Evolutionary conservation across 2,113 vertebrate genomes (phyloP), one percentile per base, ranked within the genome.

Genomic region (Scomber japonicus): DNA sequence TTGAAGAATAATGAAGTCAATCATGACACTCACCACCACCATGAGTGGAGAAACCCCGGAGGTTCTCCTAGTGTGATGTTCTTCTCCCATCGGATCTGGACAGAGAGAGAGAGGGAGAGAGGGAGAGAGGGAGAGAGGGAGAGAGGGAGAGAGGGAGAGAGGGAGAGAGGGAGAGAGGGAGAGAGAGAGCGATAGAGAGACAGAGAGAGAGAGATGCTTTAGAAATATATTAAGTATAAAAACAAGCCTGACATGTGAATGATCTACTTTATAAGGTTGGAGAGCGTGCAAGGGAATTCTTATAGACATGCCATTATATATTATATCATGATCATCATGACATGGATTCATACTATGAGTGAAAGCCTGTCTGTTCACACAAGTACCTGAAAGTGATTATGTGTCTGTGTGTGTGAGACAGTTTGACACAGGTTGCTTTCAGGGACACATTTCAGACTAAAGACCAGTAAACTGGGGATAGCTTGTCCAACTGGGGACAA

Each of bases 1-100:
- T 63, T 49, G 48, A 51, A 24, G 63, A 48, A 78, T 71, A 82
- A 61, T 35, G 49, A 73, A 24, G 54, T 64, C 27, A 69, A 55
- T 81, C 53, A 72, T 60, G 49, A 72, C 44, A 90, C 98, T 97
- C 94, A 99, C 98, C 98, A 99, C 98, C 98, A 99, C 98, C 98
- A 99, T 75, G 98, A 99, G 91, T 99, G 98, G 86, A 99, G 95
- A 94, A 99, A 99, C 96, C 98, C 98, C 49, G 98, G 98, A 84
- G 98, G 98, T 85, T 99, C 98, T 82, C 98, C 98, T 95, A 99
- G 94, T 55, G 98, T 99, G 94, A 99, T 99, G 94, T 99, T 99
- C 96, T 99, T 99, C 96, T 99, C 98, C 98, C 98, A 99, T 99
- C 97, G 97, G 96, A 99, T 99, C 98, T 99, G 87, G 5, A 84